These are phyloP conservation scores for human DNA, from an alignment of 2,113 vertebrate species.

Conservation along the genomic window DNA sequence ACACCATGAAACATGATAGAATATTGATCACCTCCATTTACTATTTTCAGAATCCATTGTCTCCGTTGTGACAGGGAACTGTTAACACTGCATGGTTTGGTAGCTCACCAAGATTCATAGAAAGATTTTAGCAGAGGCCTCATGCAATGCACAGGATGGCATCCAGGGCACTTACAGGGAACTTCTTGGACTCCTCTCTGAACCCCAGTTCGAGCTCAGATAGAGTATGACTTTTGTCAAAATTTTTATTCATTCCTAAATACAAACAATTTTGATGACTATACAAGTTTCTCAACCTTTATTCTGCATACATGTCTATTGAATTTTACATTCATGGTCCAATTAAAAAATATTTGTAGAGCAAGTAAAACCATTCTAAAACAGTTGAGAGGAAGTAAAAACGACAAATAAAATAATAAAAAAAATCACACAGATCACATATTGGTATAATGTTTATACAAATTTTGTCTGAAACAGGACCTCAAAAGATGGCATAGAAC, in stretches of 20 bases:
- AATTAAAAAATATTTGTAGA: background rate
- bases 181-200: background rate
- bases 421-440: background rate
- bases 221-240: background rate
- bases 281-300: background rate
- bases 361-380: background rate
- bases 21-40: constrained; percentile 52
- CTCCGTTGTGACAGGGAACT: constrained; percentile 31
- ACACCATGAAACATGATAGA: constrained; percentile 54
- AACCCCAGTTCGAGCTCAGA: background rate
- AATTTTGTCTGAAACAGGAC: background rate
- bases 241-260: background rate
- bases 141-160: background rate
- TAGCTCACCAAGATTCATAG: background rate
- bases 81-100: background rate
- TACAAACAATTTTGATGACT: background rate
- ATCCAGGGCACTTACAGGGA: background rate
- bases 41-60: constrained; percentile 41
- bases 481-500: background rate
- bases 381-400: background rate
- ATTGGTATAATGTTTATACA: background rate
- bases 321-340: background rate
- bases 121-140: background rate
- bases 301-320: background rate
- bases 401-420: background rate